Evolutionary conservation across 2,797 vertebrate genomes (phyloP).

Genomic region (Ciconia nigra): DNA sequence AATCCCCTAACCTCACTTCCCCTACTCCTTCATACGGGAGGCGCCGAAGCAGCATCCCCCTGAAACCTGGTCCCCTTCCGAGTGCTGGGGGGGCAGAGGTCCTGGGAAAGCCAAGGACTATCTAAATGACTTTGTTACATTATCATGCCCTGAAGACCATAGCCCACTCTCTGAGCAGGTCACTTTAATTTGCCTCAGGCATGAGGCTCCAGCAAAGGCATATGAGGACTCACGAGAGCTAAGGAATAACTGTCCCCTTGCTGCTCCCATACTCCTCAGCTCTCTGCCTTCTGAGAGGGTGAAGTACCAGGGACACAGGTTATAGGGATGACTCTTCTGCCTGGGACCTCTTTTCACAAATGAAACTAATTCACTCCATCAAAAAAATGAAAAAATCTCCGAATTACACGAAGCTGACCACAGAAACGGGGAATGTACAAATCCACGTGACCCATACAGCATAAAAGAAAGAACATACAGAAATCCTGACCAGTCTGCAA

Average conservation of each 20-base stretch:
- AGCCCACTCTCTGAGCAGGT: not conserved
- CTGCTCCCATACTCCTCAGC: not conserved
- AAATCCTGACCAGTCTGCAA: not conserved
- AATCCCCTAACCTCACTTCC: not conserved
- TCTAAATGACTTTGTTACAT: not conserved
- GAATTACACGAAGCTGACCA: fast-evolving
- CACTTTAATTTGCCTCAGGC: not conserved
- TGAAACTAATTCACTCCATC: fast-evolving
- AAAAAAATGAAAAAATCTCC: not conserved
- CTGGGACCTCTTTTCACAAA: not conserved
- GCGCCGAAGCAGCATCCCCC: fast-evolving
- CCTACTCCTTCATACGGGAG: not conserved
- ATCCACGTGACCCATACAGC: not conserved
- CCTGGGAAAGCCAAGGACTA: not conserved
- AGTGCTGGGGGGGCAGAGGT: not conserved
- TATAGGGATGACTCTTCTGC: not conserved
- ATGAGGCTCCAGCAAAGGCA: not conserved
- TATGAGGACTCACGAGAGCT: not conserved
- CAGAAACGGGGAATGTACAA: not conserved
- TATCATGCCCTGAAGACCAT: not conserved
- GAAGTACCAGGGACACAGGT: not conserved
- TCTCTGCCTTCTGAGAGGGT: not conserved
- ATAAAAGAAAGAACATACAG: not conserved
- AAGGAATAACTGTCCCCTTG: not conserved
- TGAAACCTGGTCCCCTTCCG: not conserved